Conservation (phyloP, 1,140 invertebrate genomes). For the Phthorimaea operculella region DNA sequence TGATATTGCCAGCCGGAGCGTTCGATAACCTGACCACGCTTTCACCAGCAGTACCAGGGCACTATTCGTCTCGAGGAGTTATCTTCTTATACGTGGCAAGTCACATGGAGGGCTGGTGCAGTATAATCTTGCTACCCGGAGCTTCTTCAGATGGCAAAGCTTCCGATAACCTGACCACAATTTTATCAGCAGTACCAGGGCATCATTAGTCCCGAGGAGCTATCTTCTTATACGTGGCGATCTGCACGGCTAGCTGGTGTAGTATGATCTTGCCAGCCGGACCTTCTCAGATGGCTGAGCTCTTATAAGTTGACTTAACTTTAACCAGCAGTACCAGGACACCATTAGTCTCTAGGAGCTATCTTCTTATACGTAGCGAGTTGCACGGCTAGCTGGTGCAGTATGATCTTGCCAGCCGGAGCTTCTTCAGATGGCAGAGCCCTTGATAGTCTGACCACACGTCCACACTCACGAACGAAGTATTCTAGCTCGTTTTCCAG, state of each 20-base stretch:
- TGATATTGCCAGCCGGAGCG: no score
- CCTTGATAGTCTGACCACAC: slow-evolving; percentile 51
- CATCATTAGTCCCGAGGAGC: slow-evolving; percentile 52
- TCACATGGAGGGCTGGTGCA: no score
- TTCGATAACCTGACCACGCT: no score
- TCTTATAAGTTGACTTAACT: slow-evolving; percentile 13
- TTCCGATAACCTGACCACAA: no score
- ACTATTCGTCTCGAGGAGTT: no score
- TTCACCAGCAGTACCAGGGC: no score
- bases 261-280: slow-evolving; percentile 68
- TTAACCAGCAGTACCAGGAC: no score
- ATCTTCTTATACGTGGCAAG: no score
- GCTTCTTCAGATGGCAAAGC: no score
- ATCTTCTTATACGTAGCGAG: slow-evolving; percentile 74
- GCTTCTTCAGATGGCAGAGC: slow-evolving; percentile 65
- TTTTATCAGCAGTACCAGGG: no score
- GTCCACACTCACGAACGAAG: slow-evolving; percentile 90
- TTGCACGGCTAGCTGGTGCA: slow-evolving; percentile 71
- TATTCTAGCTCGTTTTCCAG: slow-evolving; percentile 80
- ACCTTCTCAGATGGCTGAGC: slow-evolving; percentile 57
- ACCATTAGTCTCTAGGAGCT: slow-evolving; percentile 53
- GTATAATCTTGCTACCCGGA: no score
- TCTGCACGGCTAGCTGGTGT: slow-evolving; percentile 70
- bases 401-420: slow-evolving; percentile 65
- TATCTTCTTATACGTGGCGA: slow-evolving; percentile 74